phyloP scores from a whole-genome alignment of 2,888 invertebrate species.

The Drosophila falleni region DNA sequence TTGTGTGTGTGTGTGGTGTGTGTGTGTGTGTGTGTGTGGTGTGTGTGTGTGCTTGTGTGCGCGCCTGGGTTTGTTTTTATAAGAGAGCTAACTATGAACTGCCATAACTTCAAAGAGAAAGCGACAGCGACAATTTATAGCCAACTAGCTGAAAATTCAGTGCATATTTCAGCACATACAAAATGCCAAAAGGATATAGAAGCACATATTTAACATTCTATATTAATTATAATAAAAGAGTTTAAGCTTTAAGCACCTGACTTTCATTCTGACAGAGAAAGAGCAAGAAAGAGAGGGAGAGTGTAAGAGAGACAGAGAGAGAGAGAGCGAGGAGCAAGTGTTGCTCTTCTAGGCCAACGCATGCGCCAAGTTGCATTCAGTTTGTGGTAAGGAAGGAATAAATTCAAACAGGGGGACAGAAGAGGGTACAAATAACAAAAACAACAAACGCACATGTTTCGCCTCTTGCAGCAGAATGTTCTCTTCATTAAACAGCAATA shows the following conservation, averaged over 20 bases:
- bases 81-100: conserved; percentile 18
- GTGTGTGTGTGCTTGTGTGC: conserved; percentile 8
- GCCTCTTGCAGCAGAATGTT: conserved; percentile 8
- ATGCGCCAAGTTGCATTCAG: conserved; percentile 34
- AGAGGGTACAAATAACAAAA: conserved; percentile 21
- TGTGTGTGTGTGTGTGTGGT: conserved; percentile 6
- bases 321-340: conserved; percentile 19
- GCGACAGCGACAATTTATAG: background rate
- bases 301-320: conserved; percentile 1
- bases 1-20: conserved; percentile 21
- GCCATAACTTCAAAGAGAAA: conserved; percentile 40
- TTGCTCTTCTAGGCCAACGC: conserved; percentile 41
- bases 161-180: conserved; percentile 7
- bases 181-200: background rate
- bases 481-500: conserved; percentile 8
- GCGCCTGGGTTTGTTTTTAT: conserved; percentile 36
- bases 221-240: background rate
- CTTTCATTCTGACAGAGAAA: background rate
- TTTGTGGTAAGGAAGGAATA: background rate
- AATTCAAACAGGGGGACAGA: background rate
- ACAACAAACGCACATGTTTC: conserved; percentile 40
- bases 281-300: background rate
- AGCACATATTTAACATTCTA: too few relatives aligned
- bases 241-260: background rate
- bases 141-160: conserved; percentile 4